Percentiles rank a stretch among this genome's conserved stretches.
Conservation (phyloP, 2,888 invertebrate genomes). For the Zonitis immaculata region DNA sequence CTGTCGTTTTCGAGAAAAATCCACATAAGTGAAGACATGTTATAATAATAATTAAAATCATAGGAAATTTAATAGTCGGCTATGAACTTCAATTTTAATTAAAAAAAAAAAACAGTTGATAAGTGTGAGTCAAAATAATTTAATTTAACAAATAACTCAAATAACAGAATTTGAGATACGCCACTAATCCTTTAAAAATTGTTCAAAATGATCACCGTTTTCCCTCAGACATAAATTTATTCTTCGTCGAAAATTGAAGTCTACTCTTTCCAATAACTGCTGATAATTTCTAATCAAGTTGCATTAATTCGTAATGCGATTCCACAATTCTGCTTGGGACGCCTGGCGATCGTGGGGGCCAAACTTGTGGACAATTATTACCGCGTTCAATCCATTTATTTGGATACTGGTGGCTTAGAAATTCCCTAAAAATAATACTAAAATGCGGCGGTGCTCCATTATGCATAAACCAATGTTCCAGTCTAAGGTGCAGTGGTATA, state of each 20-base stretch:
- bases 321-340: no score
- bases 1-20: no score
- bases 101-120: no score
- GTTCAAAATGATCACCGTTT: slow-evolving; percentile 6
- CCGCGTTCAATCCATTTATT: slow-evolving; percentile 2
- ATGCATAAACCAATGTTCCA: slow-evolving; percentile 1
- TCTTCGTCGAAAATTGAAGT: slow-evolving; percentile 3
- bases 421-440: background rate
- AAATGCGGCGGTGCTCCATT: slow-evolving; percentile 1
- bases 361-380: background rate
- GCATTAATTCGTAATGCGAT: background rate
- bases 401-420: background rate
- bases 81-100: no score
- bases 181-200: background rate
- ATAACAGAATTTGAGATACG: no score
- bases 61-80: no score
- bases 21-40: no score
- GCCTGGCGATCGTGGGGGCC: background rate
- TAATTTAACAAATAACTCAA: no score
- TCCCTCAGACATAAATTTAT: slow-evolving; percentile 3
- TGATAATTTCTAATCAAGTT: background rate
- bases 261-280: slow-evolving; percentile 1
- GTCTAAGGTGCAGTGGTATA: background rate
- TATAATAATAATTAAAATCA: no score
- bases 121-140: no score